These are phyloP conservation scores for Tonatia bakeri DNA, from an alignment of 2,113 vertebrate genomes.

Conservation along the genomic window DNA sequence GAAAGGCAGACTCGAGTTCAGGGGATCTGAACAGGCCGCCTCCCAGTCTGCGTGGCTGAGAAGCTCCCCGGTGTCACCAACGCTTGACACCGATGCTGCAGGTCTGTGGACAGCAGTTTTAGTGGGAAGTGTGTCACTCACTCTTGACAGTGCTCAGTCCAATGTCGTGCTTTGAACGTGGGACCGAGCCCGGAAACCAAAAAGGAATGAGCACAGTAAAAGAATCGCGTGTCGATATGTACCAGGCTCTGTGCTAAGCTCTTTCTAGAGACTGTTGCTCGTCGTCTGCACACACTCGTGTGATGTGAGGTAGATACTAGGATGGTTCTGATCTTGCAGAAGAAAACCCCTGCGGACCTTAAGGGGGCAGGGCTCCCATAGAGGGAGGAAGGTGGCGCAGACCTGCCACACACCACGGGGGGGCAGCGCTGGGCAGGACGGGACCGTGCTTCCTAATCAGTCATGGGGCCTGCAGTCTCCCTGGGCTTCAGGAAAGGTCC, in stretches of 20 bases:
- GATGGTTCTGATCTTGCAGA: not conserved
- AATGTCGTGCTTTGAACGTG: not conserved
- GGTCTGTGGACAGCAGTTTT: not conserved
- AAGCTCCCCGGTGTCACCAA: not conserved
- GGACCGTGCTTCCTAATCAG: not conserved
- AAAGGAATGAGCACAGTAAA: not conserved
- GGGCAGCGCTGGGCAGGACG: not conserved
- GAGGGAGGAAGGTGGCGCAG: not conserved
- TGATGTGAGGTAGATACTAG: not conserved
- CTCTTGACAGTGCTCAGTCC: not conserved
- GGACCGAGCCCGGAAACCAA: not conserved
- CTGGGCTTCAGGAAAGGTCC: not conserved
- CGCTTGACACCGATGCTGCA: not conserved
- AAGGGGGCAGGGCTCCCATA: not conserved
- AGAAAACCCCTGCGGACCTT: not conserved
- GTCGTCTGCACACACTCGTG: not conserved
- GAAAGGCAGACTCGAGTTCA: not conserved
- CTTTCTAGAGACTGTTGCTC: not conserved
- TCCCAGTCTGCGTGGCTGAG: not conserved
- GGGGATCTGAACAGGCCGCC: not conserved
- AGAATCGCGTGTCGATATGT: fast-evolving
- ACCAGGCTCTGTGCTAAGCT: not conserved
- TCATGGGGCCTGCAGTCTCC: not conserved
- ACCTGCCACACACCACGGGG: not conserved
- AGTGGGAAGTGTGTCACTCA: not conserved